Percentiles rank a stretch among this genome's conserved stretches.
phyloP scores from a whole-genome alignment of 53 echinoderm and acorn worm genomes.

The Apostichopus leukothele region DNA sequence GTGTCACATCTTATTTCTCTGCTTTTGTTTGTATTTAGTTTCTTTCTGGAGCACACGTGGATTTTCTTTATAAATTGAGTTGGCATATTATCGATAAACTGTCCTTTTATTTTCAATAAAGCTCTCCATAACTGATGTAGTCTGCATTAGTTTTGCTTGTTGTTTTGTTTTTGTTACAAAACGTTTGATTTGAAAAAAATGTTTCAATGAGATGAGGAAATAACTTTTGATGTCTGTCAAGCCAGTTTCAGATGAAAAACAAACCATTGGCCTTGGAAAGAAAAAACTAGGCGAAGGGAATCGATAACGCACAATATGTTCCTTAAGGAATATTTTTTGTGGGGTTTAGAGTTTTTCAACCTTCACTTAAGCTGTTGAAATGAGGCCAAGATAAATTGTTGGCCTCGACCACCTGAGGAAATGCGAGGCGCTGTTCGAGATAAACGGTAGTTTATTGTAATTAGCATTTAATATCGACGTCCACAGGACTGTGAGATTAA shows the following conservation, averaged over 20 bases:
- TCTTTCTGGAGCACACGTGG: too few species aligned
- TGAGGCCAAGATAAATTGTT: constrained; percentile 1
- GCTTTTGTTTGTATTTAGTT: too few species aligned
- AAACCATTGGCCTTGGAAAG: constrained; percentile 1
- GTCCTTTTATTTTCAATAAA: too few species aligned
- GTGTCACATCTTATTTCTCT: too few species aligned
- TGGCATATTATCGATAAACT: too few species aligned
- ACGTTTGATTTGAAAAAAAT: too few species aligned
- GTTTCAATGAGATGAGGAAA: not conserved
- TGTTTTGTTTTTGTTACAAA: too few species aligned
- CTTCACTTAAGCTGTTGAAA: not conserved
- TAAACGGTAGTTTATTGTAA: constrained; percentile 14
- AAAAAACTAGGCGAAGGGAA: constrained; percentile 20
- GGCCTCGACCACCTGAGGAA: constrained; percentile 18
- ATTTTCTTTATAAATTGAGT: too few species aligned
- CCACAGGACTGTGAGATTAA: constrained; percentile 4
- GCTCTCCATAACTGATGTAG: too few species aligned
- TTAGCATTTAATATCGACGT: constrained; percentile 11
- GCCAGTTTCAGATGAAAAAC: not conserved
- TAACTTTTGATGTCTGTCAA: not conserved
- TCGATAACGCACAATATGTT: constrained; percentile 13
- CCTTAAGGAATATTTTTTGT: constrained; percentile 3
- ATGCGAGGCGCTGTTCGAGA: constrained; percentile 11
- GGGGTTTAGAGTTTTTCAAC: constrained; percentile 7
- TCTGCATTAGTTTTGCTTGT: too few species aligned